Evolutionary conservation across 2,888 invertebrate genomes (phyloP).

Genomic region (Rhorus exstirpatorius): DNA sequence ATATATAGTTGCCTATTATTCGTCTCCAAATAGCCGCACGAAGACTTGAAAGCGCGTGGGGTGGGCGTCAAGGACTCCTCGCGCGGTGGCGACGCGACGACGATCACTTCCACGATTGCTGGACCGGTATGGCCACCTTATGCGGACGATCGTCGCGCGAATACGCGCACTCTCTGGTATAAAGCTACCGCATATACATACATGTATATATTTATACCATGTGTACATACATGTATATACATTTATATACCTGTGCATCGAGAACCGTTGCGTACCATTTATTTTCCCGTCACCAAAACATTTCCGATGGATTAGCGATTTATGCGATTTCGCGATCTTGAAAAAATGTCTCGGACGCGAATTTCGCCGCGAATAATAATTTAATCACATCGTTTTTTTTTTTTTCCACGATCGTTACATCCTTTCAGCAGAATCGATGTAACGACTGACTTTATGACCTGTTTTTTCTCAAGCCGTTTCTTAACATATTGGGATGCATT

Average conservation of each 20-base stretch:
- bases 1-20: too few relatives aligned
- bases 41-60: constrained; percentile 70
- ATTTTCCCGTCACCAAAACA: neutral
- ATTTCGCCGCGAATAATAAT: neutral
- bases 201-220: constrained; percentile 6
- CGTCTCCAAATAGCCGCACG: constrained; percentile 49
- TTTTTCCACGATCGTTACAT: neutral
- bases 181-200: neutral
- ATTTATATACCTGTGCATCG: neutral
- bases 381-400: neutral
- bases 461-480: neutral
- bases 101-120: constrained; percentile 65
- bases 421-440: neutral
- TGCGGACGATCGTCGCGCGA: constrained; percentile 75
- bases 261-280: constrained; percentile 30
- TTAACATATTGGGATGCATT: neutral
- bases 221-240: neutral
- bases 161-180: constrained; percentile 48
- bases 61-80: constrained; percentile 83
- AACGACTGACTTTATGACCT: neutral
- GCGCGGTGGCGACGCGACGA: constrained; percentile 68
- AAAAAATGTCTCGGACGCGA: neutral
- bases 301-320: constrained; percentile 2
- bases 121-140: constrained; percentile 82
- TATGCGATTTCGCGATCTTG: constrained; percentile 7